Percentiles rank a stretch among this genome's conserved stretches.
These are phyloP conservation scores for Bombus consobrinus DNA, from an alignment of 1,140 invertebrate species.

Conservation along the genomic window DNA sequence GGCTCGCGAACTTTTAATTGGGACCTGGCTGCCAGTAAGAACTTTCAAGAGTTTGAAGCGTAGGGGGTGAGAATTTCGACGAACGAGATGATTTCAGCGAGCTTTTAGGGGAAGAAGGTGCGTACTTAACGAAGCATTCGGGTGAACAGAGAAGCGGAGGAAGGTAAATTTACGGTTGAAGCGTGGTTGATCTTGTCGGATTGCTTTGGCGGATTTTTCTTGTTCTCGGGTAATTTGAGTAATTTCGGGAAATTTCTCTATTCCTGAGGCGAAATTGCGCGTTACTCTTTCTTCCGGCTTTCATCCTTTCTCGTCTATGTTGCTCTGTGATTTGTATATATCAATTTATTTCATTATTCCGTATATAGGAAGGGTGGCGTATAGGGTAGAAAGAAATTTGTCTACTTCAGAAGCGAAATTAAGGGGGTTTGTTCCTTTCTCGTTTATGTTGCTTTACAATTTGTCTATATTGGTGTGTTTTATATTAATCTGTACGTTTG, in stretches of 20 bases:
- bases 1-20: conserved; percentile 34
- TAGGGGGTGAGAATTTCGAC: background rate
- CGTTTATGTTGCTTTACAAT: background rate
- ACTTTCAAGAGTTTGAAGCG: background rate
- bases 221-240: too few relatives aligned
- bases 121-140: background rate
- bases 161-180: background rate
- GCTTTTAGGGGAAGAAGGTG: background rate
- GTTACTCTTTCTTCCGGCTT: background rate
- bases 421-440: too few relatives aligned
- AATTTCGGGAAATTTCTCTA: too few relatives aligned
- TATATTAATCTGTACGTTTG: background rate
- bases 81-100: background rate
- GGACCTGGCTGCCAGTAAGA: background rate
- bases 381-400: too few relatives aligned
- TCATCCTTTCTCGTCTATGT: background rate
- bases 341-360: too few relatives aligned
- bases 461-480: background rate
- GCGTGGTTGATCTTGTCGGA: too few relatives aligned
- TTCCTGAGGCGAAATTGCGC: too few relatives aligned
- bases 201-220: background rate
- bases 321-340: background rate
- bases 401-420: too few relatives aligned
- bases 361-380: too few relatives aligned
- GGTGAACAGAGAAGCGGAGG: background rate